Conservation (phyloP, 2,888 invertebrate genomes). For the Capitulum mitella region DNA sequence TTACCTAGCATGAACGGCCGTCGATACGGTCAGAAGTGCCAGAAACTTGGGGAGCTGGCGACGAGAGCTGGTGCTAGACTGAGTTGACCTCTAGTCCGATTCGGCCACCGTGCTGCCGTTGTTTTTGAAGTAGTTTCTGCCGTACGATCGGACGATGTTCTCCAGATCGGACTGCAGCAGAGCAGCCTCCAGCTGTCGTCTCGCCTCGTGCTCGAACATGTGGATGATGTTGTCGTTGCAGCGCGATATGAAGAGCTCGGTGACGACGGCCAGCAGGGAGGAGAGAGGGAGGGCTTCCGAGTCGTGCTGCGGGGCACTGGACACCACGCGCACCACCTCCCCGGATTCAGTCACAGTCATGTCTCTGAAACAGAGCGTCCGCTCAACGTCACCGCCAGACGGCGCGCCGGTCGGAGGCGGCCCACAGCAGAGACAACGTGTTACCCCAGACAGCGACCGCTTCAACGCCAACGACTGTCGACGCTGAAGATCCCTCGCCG, state of each 20-base stretch:
- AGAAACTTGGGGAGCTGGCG: no score
- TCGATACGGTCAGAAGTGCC: no score
- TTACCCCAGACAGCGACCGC: no score
- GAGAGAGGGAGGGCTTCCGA: neutral
- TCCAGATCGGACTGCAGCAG: neutral
- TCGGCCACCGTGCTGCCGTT: no score
- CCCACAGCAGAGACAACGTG: no score
- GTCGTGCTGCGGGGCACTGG: neutral
- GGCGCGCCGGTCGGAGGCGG: no score
- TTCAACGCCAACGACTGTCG: no score
- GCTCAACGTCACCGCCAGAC: neutral
- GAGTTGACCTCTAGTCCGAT: no score
- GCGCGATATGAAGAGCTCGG: neutral
- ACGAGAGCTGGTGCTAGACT: no score
- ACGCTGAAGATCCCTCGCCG: no score
- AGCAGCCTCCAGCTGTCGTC: neutral
- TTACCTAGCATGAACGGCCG: no score
- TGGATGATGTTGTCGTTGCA: neutral
- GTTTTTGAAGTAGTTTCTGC: neutral
- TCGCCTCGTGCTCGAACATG: neutral
- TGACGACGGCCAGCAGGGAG: neutral
- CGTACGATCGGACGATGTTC: neutral
- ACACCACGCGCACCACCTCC: neutral
- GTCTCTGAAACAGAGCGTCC: neutral
- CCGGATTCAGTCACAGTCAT: neutral